phyloP scores from a whole-genome alignment of 2,113 vertebrate species.

The Varanus komodoensis region DNA sequence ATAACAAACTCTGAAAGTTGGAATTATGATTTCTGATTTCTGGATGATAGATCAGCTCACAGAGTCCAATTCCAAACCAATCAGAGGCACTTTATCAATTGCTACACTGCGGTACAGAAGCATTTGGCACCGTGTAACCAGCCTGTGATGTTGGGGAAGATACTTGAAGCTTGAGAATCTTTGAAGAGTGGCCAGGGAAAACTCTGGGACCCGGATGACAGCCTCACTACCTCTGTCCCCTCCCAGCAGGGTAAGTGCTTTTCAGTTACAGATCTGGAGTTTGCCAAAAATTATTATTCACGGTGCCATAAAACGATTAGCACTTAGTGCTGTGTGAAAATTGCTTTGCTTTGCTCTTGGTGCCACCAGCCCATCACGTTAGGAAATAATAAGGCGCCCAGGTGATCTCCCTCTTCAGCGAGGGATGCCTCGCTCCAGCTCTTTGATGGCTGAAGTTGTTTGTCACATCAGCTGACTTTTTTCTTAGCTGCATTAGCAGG shows the following conservation, averaged over 20 bases:
- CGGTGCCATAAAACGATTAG: neutral
- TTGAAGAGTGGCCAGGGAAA: neutral
- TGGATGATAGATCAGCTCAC: no score
- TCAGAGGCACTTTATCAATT: neutral
- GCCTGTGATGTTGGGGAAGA: neutral
- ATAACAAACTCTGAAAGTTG: neutral
- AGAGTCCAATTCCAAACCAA: neutral
- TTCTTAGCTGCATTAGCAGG: conserved; percentile 43
- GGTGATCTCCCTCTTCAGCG: neutral
- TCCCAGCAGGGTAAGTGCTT: neutral
- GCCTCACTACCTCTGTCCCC: no score
- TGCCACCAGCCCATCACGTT: neutral
- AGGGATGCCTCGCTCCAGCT: neutral
- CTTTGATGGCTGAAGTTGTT: conserved; percentile 29
- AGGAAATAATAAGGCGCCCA: neutral
- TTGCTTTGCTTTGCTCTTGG: conserved; percentile 6
- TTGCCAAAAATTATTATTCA: conserved; percentile 6
- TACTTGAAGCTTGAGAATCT: neutral
- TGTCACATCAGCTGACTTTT: conserved; percentile 47
- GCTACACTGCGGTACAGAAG: neutral
- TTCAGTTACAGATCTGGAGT: neutral
- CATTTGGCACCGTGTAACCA: neutral
- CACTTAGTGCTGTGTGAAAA: neutral
- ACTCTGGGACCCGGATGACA: neutral
- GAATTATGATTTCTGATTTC: neutral